Percentiles rank a stretch among this genome's conserved stretches.
Conservation (phyloP, 1,140 invertebrate species). For the Vanessa atalanta region DNA sequence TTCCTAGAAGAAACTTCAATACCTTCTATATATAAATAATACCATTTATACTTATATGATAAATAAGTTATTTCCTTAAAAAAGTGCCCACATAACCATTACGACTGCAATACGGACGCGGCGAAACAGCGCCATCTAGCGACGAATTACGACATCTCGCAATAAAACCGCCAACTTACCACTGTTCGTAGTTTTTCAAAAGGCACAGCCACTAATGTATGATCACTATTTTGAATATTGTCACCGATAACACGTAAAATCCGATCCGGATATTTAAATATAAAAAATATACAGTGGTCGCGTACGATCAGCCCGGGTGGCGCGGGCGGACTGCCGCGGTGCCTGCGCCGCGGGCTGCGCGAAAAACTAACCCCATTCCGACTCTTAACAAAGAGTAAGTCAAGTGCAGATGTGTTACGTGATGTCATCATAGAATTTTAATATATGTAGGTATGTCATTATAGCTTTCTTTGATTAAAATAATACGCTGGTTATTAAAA, state of each 20-base stretch:
- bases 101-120: constrained; percentile 68
- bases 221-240: constrained; percentile 24
- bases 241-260: constrained; percentile 33
- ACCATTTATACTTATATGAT: constrained; percentile 52
- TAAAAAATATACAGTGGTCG: constrained; percentile 14
- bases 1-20: not conserved
- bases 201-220: constrained; percentile 26
- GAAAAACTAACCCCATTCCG: constrained; percentile 52
- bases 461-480: not conserved
- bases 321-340: constrained; percentile 59
- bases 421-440: constrained; percentile 27
- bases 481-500: not conserved
- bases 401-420: constrained; percentile 48
- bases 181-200: not conserved
- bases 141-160: constrained; percentile 13
- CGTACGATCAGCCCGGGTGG: constrained; percentile 48
- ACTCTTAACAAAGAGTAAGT: constrained; percentile 51
- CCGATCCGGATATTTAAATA: constrained; percentile 23
- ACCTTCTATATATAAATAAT: not conserved
- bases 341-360: constrained; percentile 57
- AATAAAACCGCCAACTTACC: constrained; percentile 48
- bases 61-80: constrained; percentile 48
- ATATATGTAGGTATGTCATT: not conserved
- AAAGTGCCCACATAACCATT: constrained; percentile 53
- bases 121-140: constrained; percentile 59